Base-by-base conservation (phyloP, 2,113 vertebrate genomes). In the Neogobius melanostomus region DNA sequence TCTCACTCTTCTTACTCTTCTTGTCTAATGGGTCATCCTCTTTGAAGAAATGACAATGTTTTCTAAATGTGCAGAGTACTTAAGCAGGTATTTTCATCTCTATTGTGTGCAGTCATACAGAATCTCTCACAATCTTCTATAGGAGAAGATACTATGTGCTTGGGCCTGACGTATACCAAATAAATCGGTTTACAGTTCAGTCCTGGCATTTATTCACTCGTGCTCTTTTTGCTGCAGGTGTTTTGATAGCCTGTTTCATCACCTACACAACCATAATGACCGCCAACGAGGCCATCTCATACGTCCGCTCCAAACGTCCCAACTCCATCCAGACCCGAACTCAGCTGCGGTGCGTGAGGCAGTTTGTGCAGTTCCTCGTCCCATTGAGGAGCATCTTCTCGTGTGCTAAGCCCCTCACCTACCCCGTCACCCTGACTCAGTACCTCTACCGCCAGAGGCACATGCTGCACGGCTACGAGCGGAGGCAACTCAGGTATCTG, bases 301-400 rank as follows among this genome's bases (percentile, higher is more conserved):
- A 94, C 68, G 94, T 99, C 16, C 93, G 97, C 60, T 93, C 94
- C 42, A 98, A 97, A 79, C 92, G 97, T 21, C 95, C 95, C 4
- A 95, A 96, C 65, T 96, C 97, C 21, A 95, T 99, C 87, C 97
- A 98, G 84, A 98, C 97, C 3, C 89, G 96, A 75, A 92, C 95
- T 68, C 97, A 99, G 89, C 83, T 99, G 7, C 72, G 93, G 4
- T 98, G 97, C 2, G 89, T 98, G 43, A 90, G 94, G 49, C 91
- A 97, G 45, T 99, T 99, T 76, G 93, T 94, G 4, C 94, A 95
- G 85, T 98, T 98, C 81, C 91, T 99, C 53, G 87, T 89, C 54
- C 96, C 97, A 2, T 87, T 99, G 62, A 92, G 94, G 68, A 97
- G 91, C 0, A 90, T 99, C 1, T 99, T 99, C 61, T 93, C 95